Conservation (phyloP, 2,797 vertebrate genomes). For the Leontopithecus rosalia region DNA sequence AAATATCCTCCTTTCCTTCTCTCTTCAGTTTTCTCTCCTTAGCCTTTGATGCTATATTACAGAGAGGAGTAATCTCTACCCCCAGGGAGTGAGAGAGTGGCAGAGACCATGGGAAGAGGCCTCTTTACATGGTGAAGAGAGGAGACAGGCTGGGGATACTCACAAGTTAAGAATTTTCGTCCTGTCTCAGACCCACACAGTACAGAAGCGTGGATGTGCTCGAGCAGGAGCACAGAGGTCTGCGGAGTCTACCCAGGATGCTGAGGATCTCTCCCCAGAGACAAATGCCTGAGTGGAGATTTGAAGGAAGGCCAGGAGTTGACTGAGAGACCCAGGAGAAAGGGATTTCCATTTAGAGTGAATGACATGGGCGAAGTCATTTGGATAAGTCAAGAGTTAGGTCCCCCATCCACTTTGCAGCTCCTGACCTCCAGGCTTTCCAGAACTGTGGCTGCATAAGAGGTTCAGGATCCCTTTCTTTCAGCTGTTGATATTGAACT, state of each 20-base stretch:
- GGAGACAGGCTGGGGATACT: neutral
- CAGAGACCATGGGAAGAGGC: neutral
- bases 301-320: neutral
- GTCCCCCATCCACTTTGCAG: neutral
- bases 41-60: neutral
- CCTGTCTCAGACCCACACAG: fast-evolving
- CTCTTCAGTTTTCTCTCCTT: neutral
- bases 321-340: neutral
- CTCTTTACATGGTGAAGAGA: no score
- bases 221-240: fast-evolving
- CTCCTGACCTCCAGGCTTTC: neutral
- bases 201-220: fast-evolving
- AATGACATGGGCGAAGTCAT: fast-evolving
- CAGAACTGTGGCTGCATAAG: neutral
- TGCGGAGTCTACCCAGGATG: fast-evolving
- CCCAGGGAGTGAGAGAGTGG: neutral
- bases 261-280: fast-evolving
- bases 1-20: neutral
- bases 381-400: neutral
- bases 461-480: neutral
- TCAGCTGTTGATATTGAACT: neutral
- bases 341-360: neutral
- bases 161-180: fast-evolving
- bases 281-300: neutral
- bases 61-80: neutral